Conservation (phyloP, 2,888 invertebrate species). For the Leptinotarsa juncta region DNA sequence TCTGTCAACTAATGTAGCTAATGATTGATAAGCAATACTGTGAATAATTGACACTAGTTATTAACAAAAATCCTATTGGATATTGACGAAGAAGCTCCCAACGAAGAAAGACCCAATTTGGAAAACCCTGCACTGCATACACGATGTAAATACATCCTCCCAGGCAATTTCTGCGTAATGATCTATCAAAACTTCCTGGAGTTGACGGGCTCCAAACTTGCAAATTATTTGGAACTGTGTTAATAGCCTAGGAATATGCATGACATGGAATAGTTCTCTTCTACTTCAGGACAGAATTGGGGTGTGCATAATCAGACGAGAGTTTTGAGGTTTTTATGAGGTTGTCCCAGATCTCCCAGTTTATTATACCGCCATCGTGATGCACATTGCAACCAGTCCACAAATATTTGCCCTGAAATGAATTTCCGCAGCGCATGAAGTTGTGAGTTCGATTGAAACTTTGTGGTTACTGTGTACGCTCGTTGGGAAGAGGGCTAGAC, state of each 20-base stretch:
- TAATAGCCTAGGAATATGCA: constrained; percentile 38
- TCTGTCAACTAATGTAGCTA: no score
- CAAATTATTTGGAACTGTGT: constrained; percentile 29
- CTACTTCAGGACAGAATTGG: constrained; percentile 16
- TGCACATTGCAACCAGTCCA: constrained; percentile 6
- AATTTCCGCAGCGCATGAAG: constrained; percentile 7
- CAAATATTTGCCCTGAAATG: constrained; percentile 2
- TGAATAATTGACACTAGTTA: no score
- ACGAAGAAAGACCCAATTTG: background rate
- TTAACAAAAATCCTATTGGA: background rate
- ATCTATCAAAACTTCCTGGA: background rate
- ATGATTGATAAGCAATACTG: no score
- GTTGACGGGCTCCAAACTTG: background rate
- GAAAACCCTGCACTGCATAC: background rate
- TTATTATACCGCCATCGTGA: background rate
- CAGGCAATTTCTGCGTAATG: background rate
- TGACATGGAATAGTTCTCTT: constrained; percentile 29
- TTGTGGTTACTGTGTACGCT: constrained; percentile 10
- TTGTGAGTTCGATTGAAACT: constrained; percentile 7
- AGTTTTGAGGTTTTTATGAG: constrained; percentile 11
- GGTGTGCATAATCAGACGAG: constrained; percentile 7
- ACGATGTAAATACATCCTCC: background rate
- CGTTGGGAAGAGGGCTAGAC: background rate
- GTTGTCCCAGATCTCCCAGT: constrained; percentile 1
- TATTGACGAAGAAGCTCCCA: background rate